These are phyloP conservation scores for Abrostola tripartita DNA, from an alignment of 2,888 invertebrate genomes.

Conservation along the genomic window DNA sequence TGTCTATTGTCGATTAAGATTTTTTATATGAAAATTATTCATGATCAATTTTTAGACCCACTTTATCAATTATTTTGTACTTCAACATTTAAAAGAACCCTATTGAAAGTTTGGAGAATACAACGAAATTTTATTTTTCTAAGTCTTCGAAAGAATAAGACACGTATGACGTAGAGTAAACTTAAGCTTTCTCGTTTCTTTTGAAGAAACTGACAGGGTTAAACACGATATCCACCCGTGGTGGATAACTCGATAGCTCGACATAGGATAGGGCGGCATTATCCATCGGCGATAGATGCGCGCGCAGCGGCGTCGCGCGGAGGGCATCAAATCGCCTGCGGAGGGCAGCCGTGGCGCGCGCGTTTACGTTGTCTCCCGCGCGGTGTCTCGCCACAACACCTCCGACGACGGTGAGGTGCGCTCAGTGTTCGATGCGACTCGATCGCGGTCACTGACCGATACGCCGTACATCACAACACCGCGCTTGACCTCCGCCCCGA, in stretches of 20 bases:
- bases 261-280: slow-evolving; percentile 85
- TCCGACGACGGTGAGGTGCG: slow-evolving; percentile 73
- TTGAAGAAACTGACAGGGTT: slow-evolving; percentile 74
- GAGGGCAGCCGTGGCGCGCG: slow-evolving; percentile 85
- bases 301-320: slow-evolving; percentile 85
- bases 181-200: slow-evolving; percentile 67
- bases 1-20: slow-evolving; percentile 84
- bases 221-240: slow-evolving; percentile 74
- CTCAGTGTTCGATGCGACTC: slow-evolving; percentile 67
- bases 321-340: slow-evolving; percentile 86
- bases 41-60: slow-evolving; percentile 13
- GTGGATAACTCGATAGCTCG: slow-evolving; percentile 85
- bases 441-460: slow-evolving; percentile 83
- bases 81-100: neutral
- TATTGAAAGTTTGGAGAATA: neutral
- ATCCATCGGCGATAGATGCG: slow-evolving; percentile 78
- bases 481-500: slow-evolving; percentile 62
- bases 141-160: slow-evolving; percentile 48
- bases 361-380: slow-evolving; percentile 72
- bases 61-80: neutral
- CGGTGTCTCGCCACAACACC: slow-evolving; percentile 76
- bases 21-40: slow-evolving; percentile 53
- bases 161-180: slow-evolving; percentile 57
- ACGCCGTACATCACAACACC: slow-evolving; percentile 60
- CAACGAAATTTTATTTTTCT: slow-evolving; percentile 24